phyloP scores from a whole-genome alignment of 2,797 vertebrate species.

The Spea hammondii region DNA sequence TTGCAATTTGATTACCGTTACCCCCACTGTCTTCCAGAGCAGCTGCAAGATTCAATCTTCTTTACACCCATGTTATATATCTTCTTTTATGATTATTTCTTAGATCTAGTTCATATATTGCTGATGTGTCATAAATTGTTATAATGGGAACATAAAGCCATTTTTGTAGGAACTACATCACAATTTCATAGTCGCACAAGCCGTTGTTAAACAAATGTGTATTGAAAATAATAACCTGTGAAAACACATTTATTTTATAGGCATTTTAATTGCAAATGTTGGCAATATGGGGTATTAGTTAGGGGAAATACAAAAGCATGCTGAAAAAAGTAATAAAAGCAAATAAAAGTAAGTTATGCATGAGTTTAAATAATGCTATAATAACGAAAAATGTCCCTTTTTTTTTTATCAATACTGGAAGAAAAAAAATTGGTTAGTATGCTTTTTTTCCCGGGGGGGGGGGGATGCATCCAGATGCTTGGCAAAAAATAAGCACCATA shows the following conservation, averaged over 20 bases:
- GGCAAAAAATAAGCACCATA: no score
- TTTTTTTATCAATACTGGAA: no score
- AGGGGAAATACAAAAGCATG: neutral
- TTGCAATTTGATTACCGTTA: no score
- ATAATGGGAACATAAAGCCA: neutral
- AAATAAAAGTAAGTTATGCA: slow-evolving; percentile 11
- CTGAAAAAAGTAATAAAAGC: slow-evolving; percentile 7
- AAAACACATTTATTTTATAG: slow-evolving; percentile 17
- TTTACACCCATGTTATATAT: no score
- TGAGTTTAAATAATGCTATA: slow-evolving; percentile 5
- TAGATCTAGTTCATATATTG: neutral
- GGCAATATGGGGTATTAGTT: slow-evolving; percentile 2
- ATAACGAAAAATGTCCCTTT: neutral
- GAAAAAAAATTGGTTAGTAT: no score
- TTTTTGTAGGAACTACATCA: neutral
- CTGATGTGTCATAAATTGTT: slow-evolving; percentile 2
- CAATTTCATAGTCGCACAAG: slow-evolving; percentile 7
- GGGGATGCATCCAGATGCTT: no score
- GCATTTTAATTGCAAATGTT: slow-evolving; percentile 13
- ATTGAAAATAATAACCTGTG: slow-evolving; percentile 1
- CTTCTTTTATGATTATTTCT: neutral
- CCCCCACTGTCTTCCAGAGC: no score
- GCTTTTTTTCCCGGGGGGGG: no score
- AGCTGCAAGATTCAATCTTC: no score
- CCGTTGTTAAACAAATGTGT: slow-evolving; percentile 12